phyloP scores from a whole-genome alignment of 2,113 vertebrate species.

The Bungarus multicinctus region DNA sequence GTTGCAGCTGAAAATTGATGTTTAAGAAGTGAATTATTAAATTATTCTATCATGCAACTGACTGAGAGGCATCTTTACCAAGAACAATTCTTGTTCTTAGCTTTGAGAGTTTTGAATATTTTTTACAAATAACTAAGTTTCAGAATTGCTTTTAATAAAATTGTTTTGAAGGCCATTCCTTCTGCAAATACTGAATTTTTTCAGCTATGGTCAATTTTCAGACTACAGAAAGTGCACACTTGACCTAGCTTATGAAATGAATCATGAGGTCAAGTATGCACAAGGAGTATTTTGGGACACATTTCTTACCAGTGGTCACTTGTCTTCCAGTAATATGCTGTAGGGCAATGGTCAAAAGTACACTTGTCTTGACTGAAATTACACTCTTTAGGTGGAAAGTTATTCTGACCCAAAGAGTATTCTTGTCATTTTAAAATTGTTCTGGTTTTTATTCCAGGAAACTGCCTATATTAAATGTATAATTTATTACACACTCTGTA shows the following conservation, averaged over 20 bases:
- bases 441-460: conserved; percentile 3
- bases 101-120: conserved; percentile 38
- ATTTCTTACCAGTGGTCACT: conserved; percentile 61
- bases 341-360: conserved; percentile 47
- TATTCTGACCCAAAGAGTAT: conserved; percentile 39
- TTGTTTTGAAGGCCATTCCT: conserved; percentile 50
- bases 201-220: conserved; percentile 55
- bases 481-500: conserved; percentile 32
- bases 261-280: conserved; percentile 65
- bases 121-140: conserved; percentile 31
- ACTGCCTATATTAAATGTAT: conserved; percentile 26
- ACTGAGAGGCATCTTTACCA: conserved; percentile 16
- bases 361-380: conserved; percentile 22
- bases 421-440: background rate
- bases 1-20: background rate
- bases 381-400: conserved; percentile 6
- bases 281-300: conserved; percentile 65
- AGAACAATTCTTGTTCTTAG: conserved; percentile 11
- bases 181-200: conserved; percentile 61
- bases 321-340: conserved; percentile 59
- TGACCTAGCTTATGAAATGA: conserved; percentile 69
- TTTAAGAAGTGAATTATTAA: conserved; percentile 10
- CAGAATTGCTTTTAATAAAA: conserved; percentile 54
- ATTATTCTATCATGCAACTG: conserved; percentile 5
- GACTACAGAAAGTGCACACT: conserved; percentile 63